phyloP scores from a whole-genome alignment of 2,797 vertebrate species.

The Lacerta viridis region DNA sequence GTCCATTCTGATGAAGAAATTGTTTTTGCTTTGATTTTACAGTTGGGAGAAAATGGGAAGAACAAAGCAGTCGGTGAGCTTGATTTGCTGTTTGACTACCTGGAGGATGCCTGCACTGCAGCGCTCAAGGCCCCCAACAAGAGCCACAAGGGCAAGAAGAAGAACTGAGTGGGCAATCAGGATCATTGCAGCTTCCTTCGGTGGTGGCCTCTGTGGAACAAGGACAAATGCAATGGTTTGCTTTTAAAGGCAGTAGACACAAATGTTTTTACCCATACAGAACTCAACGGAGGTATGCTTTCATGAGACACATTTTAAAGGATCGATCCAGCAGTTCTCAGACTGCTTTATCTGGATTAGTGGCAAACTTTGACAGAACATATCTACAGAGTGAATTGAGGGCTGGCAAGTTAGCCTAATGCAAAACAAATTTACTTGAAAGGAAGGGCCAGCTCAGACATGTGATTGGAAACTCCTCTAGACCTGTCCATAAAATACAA shows the following conservation, averaged over 20 bases:
- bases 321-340: background rate
- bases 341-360: background rate
- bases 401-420: background rate
- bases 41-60: constrained; percentile 82
- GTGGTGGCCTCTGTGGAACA: background rate
- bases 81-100: constrained; percentile 79
- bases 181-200: background rate
- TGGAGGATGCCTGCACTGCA: constrained; percentile 69
- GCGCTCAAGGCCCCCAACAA: constrained; percentile 15
- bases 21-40: constrained; percentile 61
- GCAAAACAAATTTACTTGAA: background rate
- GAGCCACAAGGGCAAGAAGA: constrained; percentile 45
- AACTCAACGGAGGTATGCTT: background rate
- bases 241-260: background rate
- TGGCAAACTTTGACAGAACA: background rate
- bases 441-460: background rate
- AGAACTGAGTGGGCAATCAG: constrained; percentile 55
- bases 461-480: background rate
- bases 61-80: constrained; percentile 87
- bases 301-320: background rate
- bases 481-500: background rate
- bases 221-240: background rate
- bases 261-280: no score
- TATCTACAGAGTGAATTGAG: background rate
- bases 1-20: constrained; percentile 20